Evolutionary conservation across 1,140 invertebrate genomes (phyloP), one percentile per base, ranked within the genome.

Genomic region (Semibalanus balanoides): DNA sequence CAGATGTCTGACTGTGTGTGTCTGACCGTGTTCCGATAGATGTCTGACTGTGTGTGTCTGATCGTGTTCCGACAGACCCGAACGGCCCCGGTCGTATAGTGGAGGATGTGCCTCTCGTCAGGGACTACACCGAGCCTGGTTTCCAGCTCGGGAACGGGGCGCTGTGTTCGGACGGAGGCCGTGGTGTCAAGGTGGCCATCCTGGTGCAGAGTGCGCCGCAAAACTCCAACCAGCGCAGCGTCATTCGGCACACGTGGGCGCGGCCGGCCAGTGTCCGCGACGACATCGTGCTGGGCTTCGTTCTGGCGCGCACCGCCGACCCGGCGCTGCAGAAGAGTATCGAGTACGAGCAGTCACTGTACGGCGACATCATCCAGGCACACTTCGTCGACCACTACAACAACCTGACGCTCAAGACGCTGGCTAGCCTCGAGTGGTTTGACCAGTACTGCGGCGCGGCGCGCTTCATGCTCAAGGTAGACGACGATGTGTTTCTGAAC

Each of bases 91-190:
- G 9, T 3, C 70, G 70, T 3, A 3, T 5, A n/a, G 11, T 3
- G 11, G 28, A 72, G 70, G 3, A 11, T n/a, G 25, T 29, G 9
- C 25, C 25, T 17, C 70, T 72, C 3, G 29, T 72, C 11, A 72
- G 11, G 29, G 70, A 72, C 70, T 72, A 72, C 19, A 81, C 82
- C 73, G 81, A 80, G 69, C 75, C 78, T 1, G 82, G 82, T 22
- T 83, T 82, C 75, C 79, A 78, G 3, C 75, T 78, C 74, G 84
- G 88, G 0, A 87, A 88, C 76, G 85, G 88, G 11, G 87, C 90
- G 76, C 83, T 90, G 35, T 92, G 92, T 83, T 89, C 89, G 0
- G 83, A 88, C 75, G 83, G 88, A 31, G 92, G 92, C 9, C 84
- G 84, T 29, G 84, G 86, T 40, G 85, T 91, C 78, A 86, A 87